These are phyloP conservation scores for Oscarella lobularis DNA, from an alignment of 37 sponge, comb jelly and placozoan genomes.

Conservation along the genomic window DNA sequence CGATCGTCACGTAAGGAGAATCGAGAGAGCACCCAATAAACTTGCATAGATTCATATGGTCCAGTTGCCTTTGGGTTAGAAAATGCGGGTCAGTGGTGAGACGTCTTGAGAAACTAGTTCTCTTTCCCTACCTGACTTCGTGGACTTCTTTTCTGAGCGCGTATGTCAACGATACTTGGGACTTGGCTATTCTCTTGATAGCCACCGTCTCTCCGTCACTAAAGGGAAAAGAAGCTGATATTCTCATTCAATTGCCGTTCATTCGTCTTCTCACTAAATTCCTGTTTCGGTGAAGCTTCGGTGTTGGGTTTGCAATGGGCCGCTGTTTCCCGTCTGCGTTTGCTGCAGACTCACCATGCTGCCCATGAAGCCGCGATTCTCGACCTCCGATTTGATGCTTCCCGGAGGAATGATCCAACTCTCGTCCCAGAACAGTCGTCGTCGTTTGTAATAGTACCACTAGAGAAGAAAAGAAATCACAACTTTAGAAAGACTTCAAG, in stretches of 20 bases:
- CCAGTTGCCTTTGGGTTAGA: slow-evolving; percentile 37
- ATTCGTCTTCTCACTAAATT: slow-evolving; percentile 23
- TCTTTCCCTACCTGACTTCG: slow-evolving; percentile 80
- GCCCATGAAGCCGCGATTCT: not conserved
- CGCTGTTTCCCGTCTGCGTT: no score
- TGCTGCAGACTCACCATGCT: not conserved
- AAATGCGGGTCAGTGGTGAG: no score
- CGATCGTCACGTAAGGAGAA: slow-evolving; percentile 26
- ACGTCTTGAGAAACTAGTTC: no score
- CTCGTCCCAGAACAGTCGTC: slow-evolving; percentile 41
- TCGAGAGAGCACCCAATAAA: slow-evolving; percentile 60
- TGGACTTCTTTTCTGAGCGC: slow-evolving; percentile 52
- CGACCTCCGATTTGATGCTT: not conserved
- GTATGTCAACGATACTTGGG: slow-evolving; percentile 26
- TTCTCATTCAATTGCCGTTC: no score
- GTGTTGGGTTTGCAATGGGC: not conserved
- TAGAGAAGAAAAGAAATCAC: slow-evolving; percentile 12
- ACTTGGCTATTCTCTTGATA: slow-evolving; percentile 43
- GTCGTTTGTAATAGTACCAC: slow-evolving; percentile 42
- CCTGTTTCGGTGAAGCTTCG: slow-evolving; percentile 26
- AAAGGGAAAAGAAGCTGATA: no score
- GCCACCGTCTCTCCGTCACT: slow-evolving; percentile 73
- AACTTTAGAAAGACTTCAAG: no score
- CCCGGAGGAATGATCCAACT: not conserved
- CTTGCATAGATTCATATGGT: slow-evolving; percentile 79